A percentile compares a stretch with the other conserved stretches of the same genome.
These are phyloP conservation scores for Manduca sexta DNA, from an alignment of 1,140 invertebrate genomes.

Conservation along the genomic window DNA sequence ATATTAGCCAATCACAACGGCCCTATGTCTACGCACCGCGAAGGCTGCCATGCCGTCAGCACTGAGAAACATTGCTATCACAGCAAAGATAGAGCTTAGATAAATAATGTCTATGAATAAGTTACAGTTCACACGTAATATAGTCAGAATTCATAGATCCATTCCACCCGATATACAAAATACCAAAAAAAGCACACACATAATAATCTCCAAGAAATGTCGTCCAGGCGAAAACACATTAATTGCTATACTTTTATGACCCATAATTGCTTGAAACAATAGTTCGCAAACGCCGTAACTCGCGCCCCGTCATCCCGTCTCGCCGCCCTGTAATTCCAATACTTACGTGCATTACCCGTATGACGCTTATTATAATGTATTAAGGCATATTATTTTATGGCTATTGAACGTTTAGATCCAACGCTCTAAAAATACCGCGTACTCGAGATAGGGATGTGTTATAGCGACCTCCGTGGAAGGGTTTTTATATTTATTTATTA, in stretches of 20 bases:
- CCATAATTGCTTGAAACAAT: background rate
- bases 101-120: no score
- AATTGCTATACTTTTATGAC: background rate
- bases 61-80: no score
- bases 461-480: conserved; percentile 30
- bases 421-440: conserved; percentile 48
- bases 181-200: no score
- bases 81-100: no score
- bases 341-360: conserved; percentile 69
- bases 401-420: conserved; percentile 41
- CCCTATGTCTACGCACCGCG: no score
- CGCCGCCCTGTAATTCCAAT: conserved; percentile 71
- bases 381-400: conserved; percentile 72
- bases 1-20: no score
- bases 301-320: conserved; percentile 31
- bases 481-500: background rate
- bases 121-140: no score
- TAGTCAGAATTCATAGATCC: no score
- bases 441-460: conserved; percentile 13
- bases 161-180: no score
- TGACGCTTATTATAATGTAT: conserved; percentile 72
- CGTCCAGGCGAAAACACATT: no score
- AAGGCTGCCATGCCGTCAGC: no score
- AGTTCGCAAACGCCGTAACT: conserved; percentile 9
- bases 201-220: no score